Conservation (phyloP, 2,797 vertebrate species). For the Pangasius krempfi region DNA sequence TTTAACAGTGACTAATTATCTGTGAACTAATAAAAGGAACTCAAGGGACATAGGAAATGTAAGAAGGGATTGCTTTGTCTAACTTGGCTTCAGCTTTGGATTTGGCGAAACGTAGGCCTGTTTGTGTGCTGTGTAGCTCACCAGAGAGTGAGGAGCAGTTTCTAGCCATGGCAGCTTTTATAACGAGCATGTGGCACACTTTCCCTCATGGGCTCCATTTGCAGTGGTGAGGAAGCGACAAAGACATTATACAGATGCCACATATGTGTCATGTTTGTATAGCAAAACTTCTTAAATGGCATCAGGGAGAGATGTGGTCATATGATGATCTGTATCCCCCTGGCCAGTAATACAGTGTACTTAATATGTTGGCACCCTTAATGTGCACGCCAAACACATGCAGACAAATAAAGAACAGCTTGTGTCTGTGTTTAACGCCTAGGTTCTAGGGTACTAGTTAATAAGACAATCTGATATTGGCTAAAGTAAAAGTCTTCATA, state of each 20-base stretch:
- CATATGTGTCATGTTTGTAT: slow-evolving; percentile 54
- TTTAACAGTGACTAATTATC: slow-evolving; percentile 78
- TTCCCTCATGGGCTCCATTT: slow-evolving; percentile 55
- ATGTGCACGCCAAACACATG: slow-evolving; percentile 16
- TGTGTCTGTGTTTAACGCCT: background rate
- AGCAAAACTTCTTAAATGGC: slow-evolving; percentile 56
- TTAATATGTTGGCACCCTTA: slow-evolving; percentile 27
- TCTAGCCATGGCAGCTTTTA: slow-evolving; percentile 40
- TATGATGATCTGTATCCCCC: slow-evolving; percentile 38
- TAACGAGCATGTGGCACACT: slow-evolving; percentile 52
- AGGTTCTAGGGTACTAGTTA: background rate
- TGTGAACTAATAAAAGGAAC: slow-evolving; percentile 82
- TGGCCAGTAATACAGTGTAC: slow-evolving; percentile 18
- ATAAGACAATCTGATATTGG: background rate
- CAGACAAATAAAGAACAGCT: background rate
- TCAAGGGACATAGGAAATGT: slow-evolving; percentile 64
- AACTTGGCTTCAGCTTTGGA: slow-evolving; percentile 19
- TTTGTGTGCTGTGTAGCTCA: slow-evolving; percentile 22
- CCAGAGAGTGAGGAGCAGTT: slow-evolving; percentile 18
- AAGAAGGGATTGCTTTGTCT: slow-evolving; percentile 56
- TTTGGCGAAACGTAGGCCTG: slow-evolving; percentile 26
- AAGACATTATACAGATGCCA: slow-evolving; percentile 60
- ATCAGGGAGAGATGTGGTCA: slow-evolving; percentile 50
- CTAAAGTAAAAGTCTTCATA: background rate
- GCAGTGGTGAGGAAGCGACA: slow-evolving; percentile 38